Evolutionary conservation across 2,113 vertebrate genomes (phyloP).

Genomic region (Rhodinocichla rosea): DNA sequence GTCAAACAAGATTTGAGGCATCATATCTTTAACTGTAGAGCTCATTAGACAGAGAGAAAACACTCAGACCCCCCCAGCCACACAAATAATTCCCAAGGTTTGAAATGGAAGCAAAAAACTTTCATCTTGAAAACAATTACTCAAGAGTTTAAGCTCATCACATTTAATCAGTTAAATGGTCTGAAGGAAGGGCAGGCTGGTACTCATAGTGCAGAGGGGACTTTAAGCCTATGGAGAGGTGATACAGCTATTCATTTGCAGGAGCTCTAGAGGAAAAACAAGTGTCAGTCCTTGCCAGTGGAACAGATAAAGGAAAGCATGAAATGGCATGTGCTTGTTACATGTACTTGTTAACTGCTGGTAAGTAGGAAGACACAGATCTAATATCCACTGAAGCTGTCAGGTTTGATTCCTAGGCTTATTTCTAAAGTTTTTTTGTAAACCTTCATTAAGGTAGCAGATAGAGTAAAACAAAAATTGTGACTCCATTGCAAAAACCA

Average conservation of each 20-base stretch:
- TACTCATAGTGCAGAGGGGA: not conserved
- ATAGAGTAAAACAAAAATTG: not conserved
- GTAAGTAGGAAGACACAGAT: not conserved
- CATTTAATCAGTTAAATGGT: not conserved
- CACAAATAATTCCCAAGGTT: not conserved
- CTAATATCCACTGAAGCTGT: not conserved
- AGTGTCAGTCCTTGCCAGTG: not conserved
- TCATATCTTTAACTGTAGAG: not conserved
- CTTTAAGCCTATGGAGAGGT: not conserved
- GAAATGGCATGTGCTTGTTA: not conserved
- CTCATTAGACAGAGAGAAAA: not conserved
- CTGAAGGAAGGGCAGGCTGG: not conserved
- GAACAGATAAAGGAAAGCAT: not conserved
- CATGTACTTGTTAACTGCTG: not conserved
- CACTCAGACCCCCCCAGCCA: not conserved
- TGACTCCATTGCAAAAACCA: not conserved
- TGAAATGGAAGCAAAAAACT: not conserved
- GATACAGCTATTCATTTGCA: not conserved
- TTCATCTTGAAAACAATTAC: not conserved
- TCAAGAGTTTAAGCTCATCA: not conserved
- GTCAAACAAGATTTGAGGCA: not conserved
- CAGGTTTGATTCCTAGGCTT: not conserved
- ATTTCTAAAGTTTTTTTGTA: not conserved
- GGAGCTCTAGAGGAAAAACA: not conserved
- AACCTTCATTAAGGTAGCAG: not conserved